Conservation (phyloP, 2,113 vertebrate species). For the Coreoperca whiteheadi region DNA sequence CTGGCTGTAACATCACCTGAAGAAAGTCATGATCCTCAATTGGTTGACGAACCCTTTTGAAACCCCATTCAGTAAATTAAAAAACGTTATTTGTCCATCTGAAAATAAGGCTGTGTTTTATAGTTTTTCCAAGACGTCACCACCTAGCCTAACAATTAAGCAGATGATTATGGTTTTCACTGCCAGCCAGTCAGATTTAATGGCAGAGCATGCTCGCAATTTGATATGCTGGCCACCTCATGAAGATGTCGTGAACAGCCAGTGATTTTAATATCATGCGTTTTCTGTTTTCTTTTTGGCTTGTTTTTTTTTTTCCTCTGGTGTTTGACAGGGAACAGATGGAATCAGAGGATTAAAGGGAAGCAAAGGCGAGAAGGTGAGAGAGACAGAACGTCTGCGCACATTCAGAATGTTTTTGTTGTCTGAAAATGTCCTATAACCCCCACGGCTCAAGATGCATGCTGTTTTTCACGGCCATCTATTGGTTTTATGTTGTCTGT, state of each 20-base stretch:
- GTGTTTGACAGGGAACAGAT: slow-evolving; percentile 90
- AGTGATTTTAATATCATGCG: not conserved
- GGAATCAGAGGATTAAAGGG: slow-evolving; percentile 95
- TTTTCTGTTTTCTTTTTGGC: slow-evolving; percentile 22
- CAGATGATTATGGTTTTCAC: not conserved
- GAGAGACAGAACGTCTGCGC: slow-evolving; percentile 22
- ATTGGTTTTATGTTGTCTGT: not conserved
- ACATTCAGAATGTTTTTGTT: not conserved
- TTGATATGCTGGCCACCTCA: not conserved
- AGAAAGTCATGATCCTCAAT: not conserved
- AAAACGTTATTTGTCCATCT: not conserved
- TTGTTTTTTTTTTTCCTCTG: slow-evolving; percentile 7
- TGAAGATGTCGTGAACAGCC: not conserved
- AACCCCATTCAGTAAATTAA: not conserved
- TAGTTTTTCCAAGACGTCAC: not conserved
- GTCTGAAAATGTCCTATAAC: not conserved
- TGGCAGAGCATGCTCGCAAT: not conserved
- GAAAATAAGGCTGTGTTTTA: not conserved
- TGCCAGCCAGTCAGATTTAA: not conserved
- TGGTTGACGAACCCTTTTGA: not conserved
- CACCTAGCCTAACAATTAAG: not conserved
- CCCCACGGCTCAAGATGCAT: not conserved
- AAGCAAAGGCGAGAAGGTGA: slow-evolving; percentile 98
- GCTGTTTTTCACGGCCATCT: not conserved
- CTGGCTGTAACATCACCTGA: not conserved